Evolutionary conservation across 2,797 vertebrate species (phyloP).

Genomic region (Helostoma temminkii): DNA sequence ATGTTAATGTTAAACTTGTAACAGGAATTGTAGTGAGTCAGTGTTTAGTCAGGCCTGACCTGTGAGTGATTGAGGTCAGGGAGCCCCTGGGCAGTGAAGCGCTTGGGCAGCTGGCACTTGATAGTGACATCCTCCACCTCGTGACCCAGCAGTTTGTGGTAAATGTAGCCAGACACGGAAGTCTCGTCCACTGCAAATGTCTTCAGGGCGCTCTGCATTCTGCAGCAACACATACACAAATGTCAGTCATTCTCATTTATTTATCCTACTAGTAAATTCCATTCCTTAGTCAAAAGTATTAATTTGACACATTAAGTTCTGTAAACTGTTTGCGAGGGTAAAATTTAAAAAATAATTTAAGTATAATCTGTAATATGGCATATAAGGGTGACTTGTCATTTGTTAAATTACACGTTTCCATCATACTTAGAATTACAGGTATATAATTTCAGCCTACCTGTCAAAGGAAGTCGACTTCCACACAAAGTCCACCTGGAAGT

Average conservation of each 20-base stretch:
- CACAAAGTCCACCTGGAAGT: slow-evolving; percentile 99
- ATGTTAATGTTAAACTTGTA: neutral
- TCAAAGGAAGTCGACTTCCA: slow-evolving; percentile 99
- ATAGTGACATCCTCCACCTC: slow-evolving; percentile 98
- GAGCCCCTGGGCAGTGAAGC: slow-evolving; percentile 98
- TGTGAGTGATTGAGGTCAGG: slow-evolving; percentile 99
- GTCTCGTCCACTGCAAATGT: slow-evolving; percentile 98
- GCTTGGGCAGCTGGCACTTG: slow-evolving; percentile 99
- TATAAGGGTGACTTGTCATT: neutral
- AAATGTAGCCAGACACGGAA: slow-evolving; percentile 98
- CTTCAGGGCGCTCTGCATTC: slow-evolving; percentile 98
- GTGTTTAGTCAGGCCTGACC: slow-evolving; percentile 76
- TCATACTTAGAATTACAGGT: neutral
- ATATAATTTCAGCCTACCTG: slow-evolving; percentile 82
- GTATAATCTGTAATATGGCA: neutral
- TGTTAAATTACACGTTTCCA: neutral
- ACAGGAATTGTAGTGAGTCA: neutral
- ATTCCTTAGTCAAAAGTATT: neutral
- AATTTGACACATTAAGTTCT: neutral
- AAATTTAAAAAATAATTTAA: neutral
- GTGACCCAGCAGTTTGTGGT: slow-evolving; percentile 96
- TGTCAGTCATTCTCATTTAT: neutral
- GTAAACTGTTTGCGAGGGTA: neutral
- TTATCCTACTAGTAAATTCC: neutral
- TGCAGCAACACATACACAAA: slow-evolving; percentile 57